Base-by-base conservation (phyloP, 2,113 vertebrate species). In the Furnarius figulus region DNA sequence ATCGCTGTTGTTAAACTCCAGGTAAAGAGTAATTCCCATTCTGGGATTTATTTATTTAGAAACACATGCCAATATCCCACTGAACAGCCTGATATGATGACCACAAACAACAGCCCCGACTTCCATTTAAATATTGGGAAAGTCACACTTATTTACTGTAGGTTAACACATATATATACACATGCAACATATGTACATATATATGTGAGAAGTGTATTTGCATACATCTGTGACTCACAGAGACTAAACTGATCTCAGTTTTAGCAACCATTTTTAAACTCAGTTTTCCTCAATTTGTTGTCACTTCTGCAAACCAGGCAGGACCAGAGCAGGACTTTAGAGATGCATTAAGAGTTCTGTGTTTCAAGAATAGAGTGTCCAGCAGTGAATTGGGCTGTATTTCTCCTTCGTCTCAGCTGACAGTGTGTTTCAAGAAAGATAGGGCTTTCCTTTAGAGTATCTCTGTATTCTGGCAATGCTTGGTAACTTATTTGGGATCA, bases 121-220 rank as follows among this genome's bases (percentile, higher is more conserved):
- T 61, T 33, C 50, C 37, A 12, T 23, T 25, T 15, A 18, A 78
- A 55, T 8, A 10, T 2, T 10, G 31, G 23, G 49, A 17, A 55
- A 58, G 8, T 2, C 5, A 46, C 39, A 40, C 17, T n/a, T 3
- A 5, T 20, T 33, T 53, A 46, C 46, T 55, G 14, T 2, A 18
- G 18, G n/a, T 49, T 56, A 55, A 37, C 42, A 9, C 40, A 15
- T 1, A 13, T n/a, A 44, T 2, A 42, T n/a, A n/a, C n/a, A n/a
- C n/a, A n/a, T 27, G 14, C 14, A 11, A 25, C 4, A 3, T 9
- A 24, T 5, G 16, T 11, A 30, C 13, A 20, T 2, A 12, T 12
- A 27, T n/a, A 10, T 0, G 1, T 16, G 14, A 58, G n/a, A 4
- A 49, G 9, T 67, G 14, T 47, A 5, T 40, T 10, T 73, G 37